Base-by-base conservation (phyloP, 2,888 invertebrate genomes). In the Tipula vernalis region DNA sequence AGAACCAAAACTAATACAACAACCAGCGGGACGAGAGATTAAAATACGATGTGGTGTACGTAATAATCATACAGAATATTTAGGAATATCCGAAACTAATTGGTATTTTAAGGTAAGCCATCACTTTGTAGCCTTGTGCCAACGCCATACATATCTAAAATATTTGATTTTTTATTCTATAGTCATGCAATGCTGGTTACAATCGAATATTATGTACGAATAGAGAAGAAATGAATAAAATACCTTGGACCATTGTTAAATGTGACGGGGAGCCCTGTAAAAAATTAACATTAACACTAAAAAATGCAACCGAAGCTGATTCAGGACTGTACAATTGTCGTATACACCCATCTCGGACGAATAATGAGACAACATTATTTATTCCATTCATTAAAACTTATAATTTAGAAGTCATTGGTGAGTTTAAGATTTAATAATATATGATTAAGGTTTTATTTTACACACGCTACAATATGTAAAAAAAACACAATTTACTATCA, bases 321-420 rank as follows among this genome's bases (percentile, higher is more conserved):
- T 91, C 91, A 3, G 91, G 91, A 0, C 89, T 91, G 10, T 91
- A 91, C 87, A 91, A 91, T 88, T 91, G 91, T 88, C 90, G 89
- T 15, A 89, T 91, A 3, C 89, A 90, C 87, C 91, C 91, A 0
- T 89, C 90, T 86, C 88, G 89, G 2, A 88, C 88, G 87, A 89
- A 90, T 87, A 87, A 89, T 10, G 86, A 88, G 0, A 89, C 89
- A 36, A 88, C 89, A 0, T 89, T 91, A 83, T 90, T 91, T 86
- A 90, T 91, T 86, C 90, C 90, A 89, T 88, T 91, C 6, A 90
- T 90, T n/a, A 89, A 90, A 87, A 90, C 90, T 12, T 91, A 90
- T 89, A 90, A 91, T 87, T 87, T 91, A 88, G 90, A 91, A 89
- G 89, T 91, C 4, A 90, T 89, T 87, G 90, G 91, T 91, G 88